Conservation (phyloP, 2,113 vertebrate species). For the Odocoileus hemionus region DNA sequence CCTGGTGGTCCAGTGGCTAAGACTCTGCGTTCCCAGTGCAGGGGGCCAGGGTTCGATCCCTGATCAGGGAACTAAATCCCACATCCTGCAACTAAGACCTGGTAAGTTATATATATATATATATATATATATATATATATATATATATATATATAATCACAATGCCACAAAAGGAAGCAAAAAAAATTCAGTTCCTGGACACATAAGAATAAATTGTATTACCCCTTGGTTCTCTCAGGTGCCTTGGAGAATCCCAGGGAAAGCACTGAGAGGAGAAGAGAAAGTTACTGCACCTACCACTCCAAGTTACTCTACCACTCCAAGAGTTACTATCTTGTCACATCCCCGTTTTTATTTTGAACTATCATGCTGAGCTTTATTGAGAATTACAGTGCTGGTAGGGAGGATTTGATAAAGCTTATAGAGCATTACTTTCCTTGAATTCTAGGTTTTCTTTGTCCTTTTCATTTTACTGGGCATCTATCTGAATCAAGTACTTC, state of each 20-base stretch:
- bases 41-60: neutral
- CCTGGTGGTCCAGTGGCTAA: neutral
- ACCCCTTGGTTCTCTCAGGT: neutral
- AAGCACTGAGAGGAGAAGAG: neutral
- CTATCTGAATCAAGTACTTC: conserved; percentile 46
- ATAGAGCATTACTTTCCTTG: conserved; percentile 37
- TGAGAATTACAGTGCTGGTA: conserved; percentile 51
- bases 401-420: conserved; percentile 59
- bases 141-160: neutral
- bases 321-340: conserved; percentile 36
- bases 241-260: neutral
- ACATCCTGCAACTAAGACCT: neutral
- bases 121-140: neutral
- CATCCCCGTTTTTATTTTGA: conserved; percentile 52
- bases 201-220: neutral
- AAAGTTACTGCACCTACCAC: neutral
- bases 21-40: neutral
- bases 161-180: neutral
- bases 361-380: conserved; percentile 48
- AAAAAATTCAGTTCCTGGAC: neutral
- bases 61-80: neutral
- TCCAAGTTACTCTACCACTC: neutral
- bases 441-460: neutral
- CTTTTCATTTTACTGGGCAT: conserved; percentile 51
- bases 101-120: neutral